Percentiles rank a stretch among this genome's conserved stretches.
Conservation (phyloP, 2,113 vertebrate species). For the Felis catus region F.catus_Fca126_mat1.0 CM031426.1:12136501-12137000, state of each 20-base stretch:
- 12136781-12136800: neutral
- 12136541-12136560: neutral
- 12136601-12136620: neutral
- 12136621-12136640: neutral
- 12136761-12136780: neutral
- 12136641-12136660: neutral
- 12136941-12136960: too few species aligned
- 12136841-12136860: neutral
- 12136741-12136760: neutral
- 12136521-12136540: neutral
- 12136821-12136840: neutral
- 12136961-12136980: neutral
- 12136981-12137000: neutral
- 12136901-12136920: too few species aligned
- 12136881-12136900: too few species aligned
- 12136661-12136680: neutral
- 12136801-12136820: neutral
- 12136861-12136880: too few species aligned
- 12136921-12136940: too few species aligned
- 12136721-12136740: neutral
- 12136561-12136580: neutral
- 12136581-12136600: neutral
- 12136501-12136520: neutral
- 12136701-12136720: neutral
- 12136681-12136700: neutral